Conservation (phyloP, 2,797 vertebrate species). For the Choloepus didactylus region DNA sequence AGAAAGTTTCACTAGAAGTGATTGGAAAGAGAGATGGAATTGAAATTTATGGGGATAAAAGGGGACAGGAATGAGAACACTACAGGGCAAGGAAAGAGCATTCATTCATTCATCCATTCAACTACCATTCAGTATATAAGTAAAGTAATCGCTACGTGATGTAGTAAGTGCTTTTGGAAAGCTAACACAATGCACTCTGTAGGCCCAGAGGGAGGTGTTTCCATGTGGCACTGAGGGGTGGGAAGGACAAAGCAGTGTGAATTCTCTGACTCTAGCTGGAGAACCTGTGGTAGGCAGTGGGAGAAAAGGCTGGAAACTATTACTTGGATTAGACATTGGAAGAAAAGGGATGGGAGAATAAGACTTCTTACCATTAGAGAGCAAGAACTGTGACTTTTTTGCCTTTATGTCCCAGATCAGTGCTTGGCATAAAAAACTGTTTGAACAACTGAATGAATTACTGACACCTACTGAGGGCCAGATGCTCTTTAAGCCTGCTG, state of each 20-base stretch:
- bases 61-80: background rate
- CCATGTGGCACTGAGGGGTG: fast-evolving
- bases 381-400: background rate
- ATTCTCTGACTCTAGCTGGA: background rate
- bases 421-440: background rate
- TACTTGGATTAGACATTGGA: background rate
- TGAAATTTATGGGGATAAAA: background rate
- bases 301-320: background rate
- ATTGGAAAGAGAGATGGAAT: background rate
- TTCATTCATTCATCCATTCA: background rate
- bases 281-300: background rate
- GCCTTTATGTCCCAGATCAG: background rate
- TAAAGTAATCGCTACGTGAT: background rate
- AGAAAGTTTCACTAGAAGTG: background rate
- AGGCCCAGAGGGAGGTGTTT: background rate
- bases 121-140: background rate
- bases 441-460: background rate
- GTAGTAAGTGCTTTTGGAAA: background rate
- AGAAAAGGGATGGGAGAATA: background rate
- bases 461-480: background rate
- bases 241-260: background rate
- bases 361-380: background rate
- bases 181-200: fast-evolving
- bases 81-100: background rate
- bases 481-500: background rate